Conservation (phyloP, 2,113 vertebrate species). For the Lampris incognitus region DNA sequence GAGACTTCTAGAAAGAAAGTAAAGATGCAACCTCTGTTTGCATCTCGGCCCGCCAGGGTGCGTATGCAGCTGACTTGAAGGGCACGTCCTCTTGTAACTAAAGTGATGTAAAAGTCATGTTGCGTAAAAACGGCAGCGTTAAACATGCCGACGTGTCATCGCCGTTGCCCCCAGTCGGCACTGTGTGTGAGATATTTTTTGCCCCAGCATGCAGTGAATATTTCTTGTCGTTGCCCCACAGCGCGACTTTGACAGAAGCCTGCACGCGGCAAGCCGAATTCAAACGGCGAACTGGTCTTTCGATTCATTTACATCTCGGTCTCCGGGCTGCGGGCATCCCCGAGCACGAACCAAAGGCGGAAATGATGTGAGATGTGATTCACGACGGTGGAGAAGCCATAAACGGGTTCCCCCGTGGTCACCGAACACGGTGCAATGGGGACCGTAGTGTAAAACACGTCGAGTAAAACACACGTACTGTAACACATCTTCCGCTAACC, state of each 20-base stretch:
- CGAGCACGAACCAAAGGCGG: conserved; percentile 62
- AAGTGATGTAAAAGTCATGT: conserved; percentile 55
- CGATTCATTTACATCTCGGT: conserved; percentile 65
- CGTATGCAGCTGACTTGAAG: conserved; percentile 35
- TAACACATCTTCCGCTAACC: conserved; percentile 50
- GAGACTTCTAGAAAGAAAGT: neutral
- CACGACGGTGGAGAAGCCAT: conserved; percentile 65
- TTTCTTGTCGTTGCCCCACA: conserved; percentile 45
- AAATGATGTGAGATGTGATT: conserved; percentile 69
- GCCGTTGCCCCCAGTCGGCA: conserved; percentile 35
- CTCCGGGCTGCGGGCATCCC: conserved; percentile 46
- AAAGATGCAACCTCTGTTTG: conserved; percentile 1
- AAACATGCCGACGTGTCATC: conserved; percentile 52
- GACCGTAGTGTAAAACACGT: conserved; percentile 37
- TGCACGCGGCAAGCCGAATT: conserved; percentile 57
- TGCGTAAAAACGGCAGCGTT: conserved; percentile 51
- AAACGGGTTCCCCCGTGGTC: conserved; percentile 60
- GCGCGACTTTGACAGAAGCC: conserved; percentile 33
- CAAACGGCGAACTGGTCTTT: conserved; percentile 49
- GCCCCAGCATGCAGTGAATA: conserved; percentile 14
- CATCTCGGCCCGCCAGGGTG: neutral
- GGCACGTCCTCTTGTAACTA: conserved; percentile 31
- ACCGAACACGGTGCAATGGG: conserved; percentile 45
- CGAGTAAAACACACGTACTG: conserved; percentile 52
- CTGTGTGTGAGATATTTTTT: conserved; percentile 22